Evolutionary conservation across 1,140 invertebrate species (phyloP), one percentile per base, ranked within the genome.

Genomic region (Pseudachorutes palmiensis): DNA sequence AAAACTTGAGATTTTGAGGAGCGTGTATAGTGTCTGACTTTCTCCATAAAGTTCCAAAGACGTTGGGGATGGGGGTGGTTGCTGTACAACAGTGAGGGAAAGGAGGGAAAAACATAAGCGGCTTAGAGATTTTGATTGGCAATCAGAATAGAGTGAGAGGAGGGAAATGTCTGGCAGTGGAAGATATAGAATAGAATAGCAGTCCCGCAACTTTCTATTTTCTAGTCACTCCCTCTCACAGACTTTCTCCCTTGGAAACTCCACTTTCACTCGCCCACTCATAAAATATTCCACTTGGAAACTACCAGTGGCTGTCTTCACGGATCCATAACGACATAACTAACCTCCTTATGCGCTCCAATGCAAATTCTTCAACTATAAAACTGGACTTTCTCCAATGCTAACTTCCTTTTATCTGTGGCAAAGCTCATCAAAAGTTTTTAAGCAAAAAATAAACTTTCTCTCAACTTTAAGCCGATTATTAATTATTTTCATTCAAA

Each of bases 91-190:
- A 19, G 67, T 16, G 24, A 62, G 49, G 30, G 29, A 3, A 29
- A 59, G 64, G 24, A 31, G 55, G n/a, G 45, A 62, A 55, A 36
- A 30, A 67, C 60, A 48, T 69, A 70, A 72, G 71, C 68, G 51
- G 71, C 68, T 72, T 72, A 70, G 62, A 59, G 62, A 68, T 66
- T 70, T 60, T 69, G 68, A 72, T 69, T 72, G 71, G 71, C 71
- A 72, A 72, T 72, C 71, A 69, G 67, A 62, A 66, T 63, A 58
- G 67, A 65, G 70, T 63, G 57, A 62, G 67, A 66, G 58, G 41
- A 62, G 67, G 64, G 24, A 26, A 26, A 26, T 51, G 67, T 65
- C 65, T 66, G 65, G 64, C 26, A 49, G 49, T 58, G 60, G 59
- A 64, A 70, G 68, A 66, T n/a, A n/a, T 66, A 70, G 60, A 70